Evolutionary conservation across 2,888 invertebrate genomes (phyloP), one percentile per base, ranked within the genome.

Genomic region (Charanyca ferruginea): DNA sequence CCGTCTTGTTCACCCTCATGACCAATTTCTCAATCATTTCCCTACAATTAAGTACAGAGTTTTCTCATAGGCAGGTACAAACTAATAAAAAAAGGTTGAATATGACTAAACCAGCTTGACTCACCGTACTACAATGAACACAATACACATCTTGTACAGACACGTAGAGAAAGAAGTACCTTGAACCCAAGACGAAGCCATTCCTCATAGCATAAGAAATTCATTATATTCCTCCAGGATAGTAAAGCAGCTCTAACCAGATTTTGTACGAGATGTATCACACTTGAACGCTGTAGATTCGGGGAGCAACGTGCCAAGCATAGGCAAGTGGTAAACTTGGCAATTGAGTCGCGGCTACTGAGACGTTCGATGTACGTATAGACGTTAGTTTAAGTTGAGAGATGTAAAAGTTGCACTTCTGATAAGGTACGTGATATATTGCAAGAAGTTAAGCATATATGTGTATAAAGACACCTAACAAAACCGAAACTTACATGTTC

Each of bases 271-370:
- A 47, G 66, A 77, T 42, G 57, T 77, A 66, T 74, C 73, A 72
- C 66, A 66, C 73, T 77, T 66, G 73, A 73, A 57, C 22, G 60
- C 48, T 22, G 65, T 72, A 66, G 57, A 61, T 78, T 74, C 54
- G 53, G 38, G 11, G 11, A 42, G 79, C 60, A 61, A 78, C 78
- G 78, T 78, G 73, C 77, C 66, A 49, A 54, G 74, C 60, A 61
- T 73, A 61, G 58, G 77, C 49, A 71, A 77, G 73, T 58, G 45
- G 73, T 49, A 45, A 71, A 73, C 77, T 73, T 71, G 20, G 64
- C 72, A 54, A 76, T 70, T 62, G 13, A 71, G 44, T 42, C 44
- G 38, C 9, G 25, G 62, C 41, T 35, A 55, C 76, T 35, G 57
- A 48, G 48, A 32, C 44, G 45, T 35, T 60, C 55, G 49, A 66